Percentiles rank a stretch among this genome's conserved stretches.
phyloP scores from a whole-genome alignment of 1,140 invertebrate genomes.

The Ceratina calcarata region DNA sequence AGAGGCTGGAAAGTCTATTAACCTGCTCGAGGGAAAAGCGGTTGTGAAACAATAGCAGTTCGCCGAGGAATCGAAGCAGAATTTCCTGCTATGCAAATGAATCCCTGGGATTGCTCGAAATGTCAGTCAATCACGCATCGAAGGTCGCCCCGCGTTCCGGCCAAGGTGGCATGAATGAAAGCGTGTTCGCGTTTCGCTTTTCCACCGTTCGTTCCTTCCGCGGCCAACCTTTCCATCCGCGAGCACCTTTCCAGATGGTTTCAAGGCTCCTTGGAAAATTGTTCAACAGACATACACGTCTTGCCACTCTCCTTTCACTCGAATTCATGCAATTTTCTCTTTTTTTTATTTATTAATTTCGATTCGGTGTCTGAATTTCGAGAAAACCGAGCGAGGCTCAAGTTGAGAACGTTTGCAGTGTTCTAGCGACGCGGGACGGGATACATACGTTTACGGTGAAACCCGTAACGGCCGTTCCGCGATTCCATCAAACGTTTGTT shows the following conservation, averaged over 20 bases:
- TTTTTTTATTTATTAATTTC: no score
- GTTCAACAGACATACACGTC: not conserved
- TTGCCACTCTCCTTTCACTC: no score
- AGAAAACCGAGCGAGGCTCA: no score
- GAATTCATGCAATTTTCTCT: no score
- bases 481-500: no score
- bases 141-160: constrained; percentile 28
- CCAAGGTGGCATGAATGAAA: constrained; percentile 2
- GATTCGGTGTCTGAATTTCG: no score
- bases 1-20: not conserved
- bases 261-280: not conserved
- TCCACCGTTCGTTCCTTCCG: not conserved
- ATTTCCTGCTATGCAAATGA: constrained; percentile 43
- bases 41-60: not conserved
- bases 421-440: no score
- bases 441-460: no score
- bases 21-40: not conserved
- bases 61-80: not conserved
- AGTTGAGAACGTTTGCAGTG: no score
- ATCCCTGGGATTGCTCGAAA: constrained; percentile 17
- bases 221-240: not conserved
- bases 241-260: not conserved
- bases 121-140: constrained; percentile 27
- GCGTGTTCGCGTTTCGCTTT: not conserved
- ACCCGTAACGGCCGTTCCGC: not conserved